Base-by-base conservation (phyloP, 2,113 vertebrate genomes). In the Arvicanthis niloticus region DNA sequence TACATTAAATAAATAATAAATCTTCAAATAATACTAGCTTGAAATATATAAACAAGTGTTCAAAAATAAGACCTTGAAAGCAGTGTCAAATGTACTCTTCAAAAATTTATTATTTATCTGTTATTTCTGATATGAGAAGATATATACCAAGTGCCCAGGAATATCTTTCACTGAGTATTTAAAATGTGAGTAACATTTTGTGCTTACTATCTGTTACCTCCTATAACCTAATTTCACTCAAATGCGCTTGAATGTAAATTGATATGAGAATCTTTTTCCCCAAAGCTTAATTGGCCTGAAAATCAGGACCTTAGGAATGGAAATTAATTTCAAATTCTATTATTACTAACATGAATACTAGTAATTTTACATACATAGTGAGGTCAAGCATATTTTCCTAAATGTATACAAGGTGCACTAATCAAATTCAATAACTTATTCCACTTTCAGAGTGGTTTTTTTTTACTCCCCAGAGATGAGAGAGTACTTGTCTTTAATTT, bases 1-100 rank as follows among this genome's bases (percentile, higher is more conserved):
- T 87, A 73, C 21, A 15, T 42, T 80, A 95, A 89, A 87, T 60
- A 92, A 81, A 62, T 40, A 84, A 62, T 77, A 91, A 67, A 51
- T 86, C 31, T 87, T 80, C 1, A n/a, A 82, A 93, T 34, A 53
- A 29, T 24, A 15, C 31, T 68, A 40, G 19, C 15, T 84, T 42
- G 51, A 40, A 77, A 68, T 16, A 17, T 15, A 26, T n/a, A n/a
- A 96, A 87, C 21, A 7, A 19, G 16, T 56, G 10, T 58, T 91
- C 26, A 51, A 89, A 96, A 90, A 80, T 11, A 95, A 11, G 21
- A 16, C 26, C 85, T 91, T 86, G 22, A 60, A 86, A 81, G 78
- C 17, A 77, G 19, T 3, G 82, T 13, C 13, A 8, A 45, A 89
- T 76, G 21, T 42, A 56, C 9, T 80, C 31, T 65, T 90, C 73